A percentile compares a stretch with the other conserved stretches of the same genome.
These are phyloP conservation scores for Mesodorylaimus sp. DNA, from an alignment of 2,888 invertebrate species.

Conservation along the genomic window DNA sequence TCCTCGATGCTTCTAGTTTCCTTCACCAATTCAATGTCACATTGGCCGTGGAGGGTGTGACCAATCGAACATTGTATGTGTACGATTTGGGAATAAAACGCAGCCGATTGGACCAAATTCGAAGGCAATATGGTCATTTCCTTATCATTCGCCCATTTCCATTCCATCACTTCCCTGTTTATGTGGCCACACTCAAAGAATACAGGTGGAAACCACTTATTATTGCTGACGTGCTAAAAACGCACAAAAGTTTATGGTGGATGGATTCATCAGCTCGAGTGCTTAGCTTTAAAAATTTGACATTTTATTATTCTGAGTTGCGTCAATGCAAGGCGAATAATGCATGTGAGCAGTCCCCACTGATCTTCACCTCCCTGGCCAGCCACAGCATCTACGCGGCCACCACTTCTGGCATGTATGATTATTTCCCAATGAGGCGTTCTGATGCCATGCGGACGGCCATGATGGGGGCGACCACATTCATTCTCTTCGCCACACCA, in stretches of 20 bases:
- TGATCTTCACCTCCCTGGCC: too few relatives aligned
- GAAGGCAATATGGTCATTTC: too few relatives aligned
- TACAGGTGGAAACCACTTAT: slow-evolving; percentile 8
- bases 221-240: slow-evolving; percentile 2
- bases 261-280: background rate
- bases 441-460: background rate
- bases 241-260: background rate
- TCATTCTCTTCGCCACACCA: too few relatives aligned
- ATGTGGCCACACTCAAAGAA: background rate
- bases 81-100: background rate
- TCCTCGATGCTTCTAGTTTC: too few relatives aligned
- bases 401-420: slow-evolving; percentile 4
- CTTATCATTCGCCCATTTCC: background rate
- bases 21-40: too few relatives aligned
- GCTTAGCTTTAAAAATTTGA: background rate
- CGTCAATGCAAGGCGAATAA: too few relatives aligned
- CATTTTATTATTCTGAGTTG: background rate
- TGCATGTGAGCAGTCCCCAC: too few relatives aligned
- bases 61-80: background rate
- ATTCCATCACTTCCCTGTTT: background rate
- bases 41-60: too few relatives aligned
- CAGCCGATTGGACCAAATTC: too few relatives aligned
- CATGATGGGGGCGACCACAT: slow-evolving; percentile 3
- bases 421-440: slow-evolving; percentile 1
- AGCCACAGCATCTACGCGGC: slow-evolving; percentile 6